phyloP scores from a whole-genome alignment of 2,797 vertebrate genomes.

The Ataeniobius toweri region DNA sequence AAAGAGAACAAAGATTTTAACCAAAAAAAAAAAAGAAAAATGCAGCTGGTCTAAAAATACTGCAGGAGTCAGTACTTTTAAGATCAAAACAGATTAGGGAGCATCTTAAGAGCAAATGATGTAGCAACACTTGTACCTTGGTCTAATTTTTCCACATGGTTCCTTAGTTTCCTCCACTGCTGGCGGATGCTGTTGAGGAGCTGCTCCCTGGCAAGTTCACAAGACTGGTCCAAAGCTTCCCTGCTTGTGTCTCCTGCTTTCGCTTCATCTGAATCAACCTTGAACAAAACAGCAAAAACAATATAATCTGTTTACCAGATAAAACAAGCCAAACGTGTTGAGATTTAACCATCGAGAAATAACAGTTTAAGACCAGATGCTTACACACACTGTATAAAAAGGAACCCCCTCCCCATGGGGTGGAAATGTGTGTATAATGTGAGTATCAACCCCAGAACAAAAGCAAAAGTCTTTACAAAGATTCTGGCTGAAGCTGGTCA shows the following conservation, averaged over 20 bases:
- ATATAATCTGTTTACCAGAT: not conserved
- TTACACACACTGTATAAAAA: not conserved
- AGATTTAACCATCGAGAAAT: not conserved
- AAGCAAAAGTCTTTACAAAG: no score
- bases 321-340: not conserved
- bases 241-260: slow-evolving; percentile 83
- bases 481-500: no score
- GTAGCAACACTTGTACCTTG: slow-evolving; percentile 81
- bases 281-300: slow-evolving; percentile 23
- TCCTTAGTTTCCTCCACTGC: slow-evolving; percentile 95
- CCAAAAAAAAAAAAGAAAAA: not conserved
- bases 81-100: not conserved
- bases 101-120: not conserved
- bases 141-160: slow-evolving; percentile 90
- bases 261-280: slow-evolving; percentile 87
- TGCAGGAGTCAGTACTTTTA: no score
- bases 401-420: no score
- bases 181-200: slow-evolving; percentile 96
- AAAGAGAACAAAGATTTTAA: not conserved
- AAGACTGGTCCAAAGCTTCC: slow-evolving; percentile 90
- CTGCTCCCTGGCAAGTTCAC: slow-evolving; percentile 91
- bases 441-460: no score
- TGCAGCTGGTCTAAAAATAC: not conserved
- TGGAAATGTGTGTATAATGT: no score
- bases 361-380: not conserved